phyloP scores from a whole-genome alignment of 2,113 vertebrate species.

The Nesospiza acunhae region DNA sequence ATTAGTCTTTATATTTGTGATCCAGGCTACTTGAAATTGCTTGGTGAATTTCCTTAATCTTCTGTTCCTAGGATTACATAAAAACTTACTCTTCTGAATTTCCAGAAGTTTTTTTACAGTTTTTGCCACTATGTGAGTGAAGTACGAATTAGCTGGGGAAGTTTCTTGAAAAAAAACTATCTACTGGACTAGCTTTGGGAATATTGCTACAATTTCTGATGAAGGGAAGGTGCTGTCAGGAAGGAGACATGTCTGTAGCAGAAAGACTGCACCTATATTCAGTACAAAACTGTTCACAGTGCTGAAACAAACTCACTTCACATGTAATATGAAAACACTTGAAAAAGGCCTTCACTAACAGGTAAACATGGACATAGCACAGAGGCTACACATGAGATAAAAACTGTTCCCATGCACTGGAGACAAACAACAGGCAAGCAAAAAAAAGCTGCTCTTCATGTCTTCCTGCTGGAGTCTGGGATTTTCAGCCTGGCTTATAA shows the following conservation, averaged over 20 bases:
- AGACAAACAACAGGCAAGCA: not conserved
- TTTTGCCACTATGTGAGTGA: not conserved
- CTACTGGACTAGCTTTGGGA: not conserved
- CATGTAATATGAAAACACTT: not conserved
- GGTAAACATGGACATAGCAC: not conserved
- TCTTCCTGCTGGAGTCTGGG: not conserved
- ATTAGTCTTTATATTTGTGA: not conserved
- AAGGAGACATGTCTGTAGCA: not conserved
- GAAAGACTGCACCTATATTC: not conserved
- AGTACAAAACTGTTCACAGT: not conserved
- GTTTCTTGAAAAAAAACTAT: not conserved
- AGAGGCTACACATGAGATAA: not conserved
- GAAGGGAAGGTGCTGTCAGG: not conserved
- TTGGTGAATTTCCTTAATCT: not conserved
- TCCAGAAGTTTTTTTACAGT: not conserved
- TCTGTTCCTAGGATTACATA: not conserved
- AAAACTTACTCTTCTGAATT: not conserved
- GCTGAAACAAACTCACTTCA: not conserved
- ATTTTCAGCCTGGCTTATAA: slow-evolving; percentile 5
- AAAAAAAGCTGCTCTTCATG: not conserved
- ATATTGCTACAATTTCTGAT: not conserved
- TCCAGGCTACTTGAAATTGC: not conserved
- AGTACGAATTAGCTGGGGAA: not conserved
- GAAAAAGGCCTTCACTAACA: not conserved
- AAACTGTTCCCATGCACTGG: not conserved